Percentiles rank a stretch among this genome's conserved stretches.
These are phyloP conservation scores for Rhopalosiphum nymphaeae DNA, from an alignment of 2,888 invertebrate genomes.

Conservation along the genomic window DNA sequence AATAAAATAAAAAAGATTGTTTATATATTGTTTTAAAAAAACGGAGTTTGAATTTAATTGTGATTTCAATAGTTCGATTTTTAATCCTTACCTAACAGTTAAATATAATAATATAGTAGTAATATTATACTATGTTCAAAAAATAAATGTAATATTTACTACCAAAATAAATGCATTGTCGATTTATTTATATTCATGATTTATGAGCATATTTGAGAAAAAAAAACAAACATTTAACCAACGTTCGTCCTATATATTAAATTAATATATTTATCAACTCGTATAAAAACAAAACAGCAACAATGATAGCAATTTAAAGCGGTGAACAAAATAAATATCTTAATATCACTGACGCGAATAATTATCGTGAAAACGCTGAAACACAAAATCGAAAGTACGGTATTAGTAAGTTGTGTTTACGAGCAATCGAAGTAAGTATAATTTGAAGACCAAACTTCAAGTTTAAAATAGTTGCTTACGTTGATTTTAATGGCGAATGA, in stretches of 20 bases:
- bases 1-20: not conserved
- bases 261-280: not conserved
- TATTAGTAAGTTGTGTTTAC: not conserved
- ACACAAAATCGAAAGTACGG: not conserved
- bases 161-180: not conserved
- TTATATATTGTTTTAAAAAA: not conserved
- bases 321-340: not conserved
- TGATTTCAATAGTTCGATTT: not conserved
- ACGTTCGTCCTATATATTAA: not conserved
- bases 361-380: not conserved
- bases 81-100: not conserved
- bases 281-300: not conserved
- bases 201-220: not conserved
- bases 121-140: not conserved
- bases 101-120: not conserved
- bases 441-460: not conserved
- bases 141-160: not conserved
- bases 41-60: not conserved
- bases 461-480: not conserved
- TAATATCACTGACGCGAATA: not conserved
- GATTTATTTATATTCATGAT: not conserved
- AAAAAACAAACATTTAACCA: not conserved
- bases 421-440: not conserved
- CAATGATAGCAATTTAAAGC: not conserved
- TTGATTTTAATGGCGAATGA: not conserved